Conservation (phyloP, 2,888 invertebrate species). For the Polydrusus pterygomalis region DNA sequence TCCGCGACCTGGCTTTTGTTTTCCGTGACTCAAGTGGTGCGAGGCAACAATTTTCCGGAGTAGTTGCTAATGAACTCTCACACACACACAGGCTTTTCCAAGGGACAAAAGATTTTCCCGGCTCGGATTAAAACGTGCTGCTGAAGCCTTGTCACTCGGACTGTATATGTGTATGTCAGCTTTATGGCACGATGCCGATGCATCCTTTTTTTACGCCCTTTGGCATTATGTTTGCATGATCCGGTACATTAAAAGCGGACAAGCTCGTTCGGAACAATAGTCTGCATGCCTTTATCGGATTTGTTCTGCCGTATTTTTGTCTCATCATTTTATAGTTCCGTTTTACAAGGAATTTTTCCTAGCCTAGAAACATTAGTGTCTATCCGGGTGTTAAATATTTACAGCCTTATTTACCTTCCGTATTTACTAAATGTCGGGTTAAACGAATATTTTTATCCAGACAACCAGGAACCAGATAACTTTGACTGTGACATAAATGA, state of each 20-base stretch:
- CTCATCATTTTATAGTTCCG: not conserved
- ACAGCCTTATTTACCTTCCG: too few species aligned
- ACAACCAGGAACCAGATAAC: too few species aligned
- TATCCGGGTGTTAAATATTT: too few species aligned
- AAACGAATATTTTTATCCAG: too few species aligned
- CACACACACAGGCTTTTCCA: slow-evolving; percentile 42
- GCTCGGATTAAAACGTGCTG: slow-evolving; percentile 40
- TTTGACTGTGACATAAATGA: too few species aligned
- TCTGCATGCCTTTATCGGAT: slow-evolving; percentile 19
- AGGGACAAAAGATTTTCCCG: slow-evolving; percentile 51
- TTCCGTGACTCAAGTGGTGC: slow-evolving; percentile 47
- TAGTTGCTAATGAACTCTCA: slow-evolving; percentile 53
- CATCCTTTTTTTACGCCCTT: slow-evolving; percentile 51
- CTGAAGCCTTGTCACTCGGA: slow-evolving; percentile 39
- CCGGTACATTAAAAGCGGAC: slow-evolving; percentile 38
- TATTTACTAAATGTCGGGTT: too few species aligned
- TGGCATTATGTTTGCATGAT: slow-evolving; percentile 44
- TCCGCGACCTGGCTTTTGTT: slow-evolving; percentile 42
- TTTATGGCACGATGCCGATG: slow-evolving; percentile 48
- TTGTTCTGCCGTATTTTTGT: not conserved
- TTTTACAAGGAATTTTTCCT: too few species aligned
- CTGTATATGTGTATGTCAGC: slow-evolving; percentile 38
- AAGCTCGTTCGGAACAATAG: slow-evolving; percentile 29
- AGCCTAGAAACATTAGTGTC: too few species aligned
- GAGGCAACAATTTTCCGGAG: slow-evolving; percentile 48